Conservation (phyloP, 2,113 vertebrate genomes). For the Odontophorus gujanensis region DNA sequence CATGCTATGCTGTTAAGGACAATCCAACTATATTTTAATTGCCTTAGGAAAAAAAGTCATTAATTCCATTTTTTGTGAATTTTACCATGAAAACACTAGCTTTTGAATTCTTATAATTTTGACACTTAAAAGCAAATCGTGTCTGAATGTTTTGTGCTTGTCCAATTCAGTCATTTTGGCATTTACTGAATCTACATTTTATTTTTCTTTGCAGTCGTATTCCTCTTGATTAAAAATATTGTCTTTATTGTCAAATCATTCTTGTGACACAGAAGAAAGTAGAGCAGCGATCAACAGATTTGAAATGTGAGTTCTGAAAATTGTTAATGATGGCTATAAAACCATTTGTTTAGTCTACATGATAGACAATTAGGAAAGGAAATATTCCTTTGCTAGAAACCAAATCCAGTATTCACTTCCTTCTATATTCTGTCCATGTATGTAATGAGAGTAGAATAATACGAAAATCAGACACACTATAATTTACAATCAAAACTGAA, state of each 20-base stretch:
- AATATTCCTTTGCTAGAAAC: neutral
- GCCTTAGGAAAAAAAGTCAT: neutral
- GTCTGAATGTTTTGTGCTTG: neutral
- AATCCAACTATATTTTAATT: neutral
- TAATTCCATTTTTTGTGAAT: neutral
- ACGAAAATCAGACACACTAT: neutral
- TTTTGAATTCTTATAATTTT: slow-evolving; percentile 17
- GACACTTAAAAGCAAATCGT: slow-evolving; percentile 12
- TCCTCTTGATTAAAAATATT: slow-evolving; percentile 26
- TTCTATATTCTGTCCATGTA: neutral
- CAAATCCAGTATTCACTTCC: neutral
- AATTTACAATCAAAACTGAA: neutral
- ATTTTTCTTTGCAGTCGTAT: slow-evolving; percentile 13
- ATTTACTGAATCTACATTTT: slow-evolving; percentile 21
- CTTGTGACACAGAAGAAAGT: slow-evolving; percentile 11
- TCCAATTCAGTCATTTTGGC: slow-evolving; percentile 23
- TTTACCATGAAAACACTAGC: neutral
- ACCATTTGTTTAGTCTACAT: neutral
- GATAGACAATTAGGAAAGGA: neutral
- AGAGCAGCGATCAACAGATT: neutral
- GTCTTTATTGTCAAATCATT: slow-evolving; percentile 15
- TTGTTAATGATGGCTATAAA: neutral
- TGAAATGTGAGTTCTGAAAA: neutral
- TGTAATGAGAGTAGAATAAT: neutral
- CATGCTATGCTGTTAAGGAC: neutral